Evolutionary conservation across 2,797 vertebrate genomes (phyloP).

Genomic region (Tadarida brasiliensis): DNA sequence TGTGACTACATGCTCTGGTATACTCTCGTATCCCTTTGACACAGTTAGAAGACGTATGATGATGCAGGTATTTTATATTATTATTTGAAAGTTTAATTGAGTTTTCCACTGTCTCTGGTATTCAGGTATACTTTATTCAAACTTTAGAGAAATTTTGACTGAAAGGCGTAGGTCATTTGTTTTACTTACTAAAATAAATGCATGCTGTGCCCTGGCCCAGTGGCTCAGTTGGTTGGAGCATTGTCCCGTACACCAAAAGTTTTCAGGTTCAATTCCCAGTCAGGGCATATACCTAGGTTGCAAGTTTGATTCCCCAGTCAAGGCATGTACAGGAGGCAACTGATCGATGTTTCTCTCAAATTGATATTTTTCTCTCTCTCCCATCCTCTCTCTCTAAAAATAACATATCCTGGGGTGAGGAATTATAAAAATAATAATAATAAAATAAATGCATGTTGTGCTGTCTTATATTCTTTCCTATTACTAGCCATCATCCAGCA

Average conservation of each 20-base stretch:
- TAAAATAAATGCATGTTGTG: background rate
- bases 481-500: constrained; percentile 20
- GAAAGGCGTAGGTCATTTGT: constrained; percentile 6
- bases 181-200: constrained; percentile 57
- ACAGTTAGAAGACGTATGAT: constrained; percentile 83
- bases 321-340: background rate
- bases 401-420: background rate
- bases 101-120: background rate
- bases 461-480: constrained; percentile 34
- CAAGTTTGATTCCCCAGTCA: no score
- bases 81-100: constrained; percentile 57
- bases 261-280: background rate
- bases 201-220: background rate
- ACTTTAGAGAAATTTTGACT: constrained; percentile 49
- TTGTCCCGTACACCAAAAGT: background rate
- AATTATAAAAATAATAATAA: background rate
- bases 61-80: constrained; percentile 83
- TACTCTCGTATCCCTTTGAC: constrained; percentile 85
- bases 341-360: background rate
- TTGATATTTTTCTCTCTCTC: background rate
- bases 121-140: constrained; percentile 12
- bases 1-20: constrained; percentile 84
- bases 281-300: no score
- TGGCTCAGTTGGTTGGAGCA: background rate
- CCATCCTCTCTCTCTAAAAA: background rate